Evolutionary conservation across 2,888 invertebrate species (phyloP), one percentile per base, ranked within the genome.

Genomic region (Pasiphila rectangulata): DNA sequence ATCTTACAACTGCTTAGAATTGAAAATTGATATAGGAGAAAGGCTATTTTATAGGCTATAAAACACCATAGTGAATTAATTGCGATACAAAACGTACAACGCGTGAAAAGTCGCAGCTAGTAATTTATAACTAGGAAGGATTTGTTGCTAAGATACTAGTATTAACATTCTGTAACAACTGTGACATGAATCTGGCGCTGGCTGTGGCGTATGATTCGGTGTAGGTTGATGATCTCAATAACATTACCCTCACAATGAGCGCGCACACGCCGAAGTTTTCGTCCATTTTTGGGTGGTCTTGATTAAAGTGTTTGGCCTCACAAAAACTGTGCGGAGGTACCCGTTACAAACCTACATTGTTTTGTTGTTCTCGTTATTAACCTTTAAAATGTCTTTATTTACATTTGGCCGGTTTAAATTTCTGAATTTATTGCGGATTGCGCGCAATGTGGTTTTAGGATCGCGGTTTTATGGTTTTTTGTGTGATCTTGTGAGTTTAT

Each of bases 341-440:
- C 60, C 60, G 59, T 59, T 47, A 45, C 38, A 37, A 32, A 40
- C 34, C 27, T 60, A 68, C 62, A 67, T 68, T 66, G 68, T 65
- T 69, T 58, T 61, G 63, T 64, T 60, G 46, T 57, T 46, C 48
- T 54, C 63, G 52, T 64, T 69, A 67, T 64, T 62, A 64, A 63
- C 57, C 57, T 60, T 59, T 53, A 54, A 59, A 69, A 71, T 60
- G 63, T 55, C 68, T 76, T 71, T 69, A 70, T 72, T 70, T 67
- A 57, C 67, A 65, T 70, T 63, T 59, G 55, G 44, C 42, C 44
- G 57, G 60, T 59, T 65, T 68, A 73, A 72, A 70, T 61, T 65
- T 51, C 44, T 51, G 53, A 70, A 57, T 71, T 74, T 75, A 75
- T 70, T 56, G 56, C 50, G 51, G 38, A 54, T 57, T 57, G 37